These are phyloP conservation scores for Macrotis lagotis DNA, from an alignment of 2,113 vertebrate species.

Conservation along the genomic window DNA sequence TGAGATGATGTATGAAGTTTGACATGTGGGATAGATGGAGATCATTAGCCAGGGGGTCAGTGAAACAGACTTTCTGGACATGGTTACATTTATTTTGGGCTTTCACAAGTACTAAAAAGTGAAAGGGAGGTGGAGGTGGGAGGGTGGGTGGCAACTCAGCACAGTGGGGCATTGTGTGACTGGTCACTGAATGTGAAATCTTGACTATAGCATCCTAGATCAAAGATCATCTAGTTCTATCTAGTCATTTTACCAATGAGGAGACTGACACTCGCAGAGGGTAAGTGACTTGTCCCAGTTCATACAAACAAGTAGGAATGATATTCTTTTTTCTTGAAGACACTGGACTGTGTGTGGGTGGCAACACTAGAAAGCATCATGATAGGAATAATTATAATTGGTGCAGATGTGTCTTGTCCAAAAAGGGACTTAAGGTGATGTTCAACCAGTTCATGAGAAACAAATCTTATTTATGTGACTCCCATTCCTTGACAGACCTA, in stretches of 20 bases:
- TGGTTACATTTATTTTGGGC: not conserved
- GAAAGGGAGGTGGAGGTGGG: not conserved
- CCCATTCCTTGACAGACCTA: constrained; percentile 2
- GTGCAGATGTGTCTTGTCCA: not conserved
- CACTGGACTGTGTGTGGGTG: too few relatives aligned
- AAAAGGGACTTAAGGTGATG: not conserved
- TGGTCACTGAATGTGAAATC: too few relatives aligned
- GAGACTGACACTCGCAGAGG: not conserved
- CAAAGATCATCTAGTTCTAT: not conserved
- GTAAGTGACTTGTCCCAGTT: not conserved
- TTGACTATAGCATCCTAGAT: too few relatives aligned
- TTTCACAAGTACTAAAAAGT: not conserved
- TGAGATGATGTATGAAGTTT: not conserved
- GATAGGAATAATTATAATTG: not conserved
- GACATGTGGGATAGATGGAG: not conserved
- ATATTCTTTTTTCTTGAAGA: not conserved
- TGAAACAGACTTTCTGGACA: not conserved
- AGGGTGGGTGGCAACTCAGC: too few relatives aligned
- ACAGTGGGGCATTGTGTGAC: too few relatives aligned
- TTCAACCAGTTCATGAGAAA: not conserved
- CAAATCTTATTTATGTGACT: not conserved
- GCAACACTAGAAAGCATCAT: not conserved
- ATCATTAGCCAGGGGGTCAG: too few relatives aligned
- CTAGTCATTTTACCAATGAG: not conserved
- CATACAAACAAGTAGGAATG: not conserved